Conservation (phyloP, 53 echinoderm and acorn worm species). For the Echinarachnius parma region DNA sequence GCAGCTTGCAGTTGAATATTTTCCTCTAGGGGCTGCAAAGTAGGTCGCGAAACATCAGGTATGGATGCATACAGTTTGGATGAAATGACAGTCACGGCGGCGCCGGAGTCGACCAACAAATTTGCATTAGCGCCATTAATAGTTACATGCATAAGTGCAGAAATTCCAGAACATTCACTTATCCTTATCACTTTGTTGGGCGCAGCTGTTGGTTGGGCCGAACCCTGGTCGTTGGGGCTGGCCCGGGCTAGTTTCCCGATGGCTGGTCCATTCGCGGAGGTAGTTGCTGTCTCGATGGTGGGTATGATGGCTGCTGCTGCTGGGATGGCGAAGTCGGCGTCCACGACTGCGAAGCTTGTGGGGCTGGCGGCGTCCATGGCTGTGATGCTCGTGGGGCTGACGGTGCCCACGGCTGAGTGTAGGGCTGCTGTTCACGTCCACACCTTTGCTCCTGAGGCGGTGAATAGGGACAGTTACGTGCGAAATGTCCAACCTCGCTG, state of each 20-base stretch:
- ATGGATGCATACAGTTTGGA: constrained; percentile 9
- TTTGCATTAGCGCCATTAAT: too few species aligned
- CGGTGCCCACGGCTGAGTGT: neutral
- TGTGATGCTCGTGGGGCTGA: neutral
- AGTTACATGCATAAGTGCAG: neutral
- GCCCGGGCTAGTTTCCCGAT: constrained; percentile 36
- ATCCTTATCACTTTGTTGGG: constrained; percentile 1
- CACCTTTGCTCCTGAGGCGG: neutral
- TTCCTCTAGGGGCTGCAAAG: constrained; percentile 2
- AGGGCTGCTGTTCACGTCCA: neutral
- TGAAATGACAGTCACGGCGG: constrained; percentile 30
- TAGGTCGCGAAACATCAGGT: constrained; percentile 1
- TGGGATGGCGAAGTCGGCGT: neutral
- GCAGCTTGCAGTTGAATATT: constrained; percentile 17
- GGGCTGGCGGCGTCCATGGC: neutral
- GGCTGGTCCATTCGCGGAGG: too few species aligned
- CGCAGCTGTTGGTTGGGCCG: neutral
- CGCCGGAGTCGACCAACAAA: constrained; percentile 39
- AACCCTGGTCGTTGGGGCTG: constrained; percentile 24
- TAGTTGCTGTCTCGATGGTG: neutral
- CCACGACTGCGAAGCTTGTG: neutral
- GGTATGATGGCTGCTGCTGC: neutral
- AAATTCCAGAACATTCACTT: neutral
- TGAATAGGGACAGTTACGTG: neutral
- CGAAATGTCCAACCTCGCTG: neutral